A percentile compares a stretch with the other conserved stretches of the same genome.
Conservation (phyloP, 2,888 invertebrate genomes). For the Leptura quadrifasciata region DNA sequence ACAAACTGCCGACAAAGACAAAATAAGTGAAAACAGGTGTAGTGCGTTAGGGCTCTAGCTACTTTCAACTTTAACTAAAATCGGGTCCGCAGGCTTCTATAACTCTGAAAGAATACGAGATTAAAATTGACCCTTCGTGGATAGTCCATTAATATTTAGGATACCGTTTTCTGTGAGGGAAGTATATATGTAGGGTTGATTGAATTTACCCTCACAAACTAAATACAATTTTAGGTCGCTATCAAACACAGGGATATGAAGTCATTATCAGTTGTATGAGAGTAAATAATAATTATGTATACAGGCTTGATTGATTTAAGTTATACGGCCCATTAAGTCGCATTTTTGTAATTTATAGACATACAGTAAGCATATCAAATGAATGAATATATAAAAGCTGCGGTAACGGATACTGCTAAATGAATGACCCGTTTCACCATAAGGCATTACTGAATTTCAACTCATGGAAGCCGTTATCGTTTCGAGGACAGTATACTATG, state of each 20-base stretch:
- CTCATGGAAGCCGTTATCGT: too few relatives aligned
- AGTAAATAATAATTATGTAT: conserved; percentile 15
- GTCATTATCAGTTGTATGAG: conserved; percentile 23
- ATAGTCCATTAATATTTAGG: conserved; percentile 23
- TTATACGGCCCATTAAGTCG: not conserved
- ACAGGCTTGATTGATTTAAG: conserved; percentile 19
- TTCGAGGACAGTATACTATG: too few relatives aligned
- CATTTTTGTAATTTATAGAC: conserved; percentile 12
- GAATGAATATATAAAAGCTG: conserved; percentile 2
- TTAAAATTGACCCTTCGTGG: conserved; percentile 16
- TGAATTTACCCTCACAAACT: conserved; percentile 19
- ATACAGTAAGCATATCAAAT: not conserved
- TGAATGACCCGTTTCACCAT: not conserved
- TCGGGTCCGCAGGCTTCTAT: not conserved
- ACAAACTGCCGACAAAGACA: conserved; percentile 13
- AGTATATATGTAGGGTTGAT: conserved; percentile 21
- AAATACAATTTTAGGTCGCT: conserved; percentile 22
- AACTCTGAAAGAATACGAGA: conserved; percentile 19
- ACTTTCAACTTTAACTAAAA: conserved; percentile 10
- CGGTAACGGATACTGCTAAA: not conserved
- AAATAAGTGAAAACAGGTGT: conserved; percentile 20
- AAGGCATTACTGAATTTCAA: not conserved
- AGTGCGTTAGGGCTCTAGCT: not conserved
- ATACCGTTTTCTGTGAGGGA: conserved; percentile 21
- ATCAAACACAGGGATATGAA: conserved; percentile 15